Percentiles rank a stretch among this genome's conserved stretches.
Conservation (phyloP, 2,888 invertebrate genomes). For the Dryobota labecula region DNA sequence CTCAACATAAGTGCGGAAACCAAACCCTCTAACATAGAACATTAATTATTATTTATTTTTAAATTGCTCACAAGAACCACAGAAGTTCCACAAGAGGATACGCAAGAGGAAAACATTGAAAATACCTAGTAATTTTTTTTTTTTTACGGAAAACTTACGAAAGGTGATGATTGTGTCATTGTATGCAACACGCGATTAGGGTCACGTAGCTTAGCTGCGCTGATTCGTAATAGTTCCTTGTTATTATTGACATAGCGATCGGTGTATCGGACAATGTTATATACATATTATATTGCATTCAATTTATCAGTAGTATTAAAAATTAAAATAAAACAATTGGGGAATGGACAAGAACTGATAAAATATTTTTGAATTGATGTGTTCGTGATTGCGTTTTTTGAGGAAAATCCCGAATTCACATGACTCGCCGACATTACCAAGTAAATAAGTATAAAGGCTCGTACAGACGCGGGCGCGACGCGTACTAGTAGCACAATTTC, state of each 20-base stretch:
- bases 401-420: slow-evolving; percentile 1
- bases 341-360: slow-evolving; percentile 31
- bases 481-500: too few species aligned
- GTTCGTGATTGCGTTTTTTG: neutral
- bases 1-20: too few species aligned
- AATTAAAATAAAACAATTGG: neutral
- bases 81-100: slow-evolving; percentile 8
- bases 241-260: slow-evolving; percentile 36
- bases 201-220: slow-evolving; percentile 55
- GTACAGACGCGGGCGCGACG: too few species aligned
- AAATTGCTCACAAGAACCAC: slow-evolving; percentile 1
- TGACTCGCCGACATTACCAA: neutral
- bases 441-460: too few species aligned
- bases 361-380: neutral
- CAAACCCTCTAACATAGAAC: too few species aligned
- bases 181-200: slow-evolving; percentile 62
- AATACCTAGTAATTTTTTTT: slow-evolving; percentile 23
- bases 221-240: slow-evolving; percentile 39
- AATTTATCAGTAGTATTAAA: slow-evolving; percentile 30
- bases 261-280: slow-evolving; percentile 2
- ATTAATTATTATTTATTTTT: neutral
- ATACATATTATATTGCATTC: neutral
- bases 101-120: slow-evolving; percentile 45
- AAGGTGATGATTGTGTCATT: slow-evolving; percentile 61
- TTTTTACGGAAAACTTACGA: slow-evolving; percentile 54